Percentiles rank a stretch among this genome's conserved stretches.
Conservation (phyloP, 2,113 vertebrate species). For the Myodes glareolus region DNA sequence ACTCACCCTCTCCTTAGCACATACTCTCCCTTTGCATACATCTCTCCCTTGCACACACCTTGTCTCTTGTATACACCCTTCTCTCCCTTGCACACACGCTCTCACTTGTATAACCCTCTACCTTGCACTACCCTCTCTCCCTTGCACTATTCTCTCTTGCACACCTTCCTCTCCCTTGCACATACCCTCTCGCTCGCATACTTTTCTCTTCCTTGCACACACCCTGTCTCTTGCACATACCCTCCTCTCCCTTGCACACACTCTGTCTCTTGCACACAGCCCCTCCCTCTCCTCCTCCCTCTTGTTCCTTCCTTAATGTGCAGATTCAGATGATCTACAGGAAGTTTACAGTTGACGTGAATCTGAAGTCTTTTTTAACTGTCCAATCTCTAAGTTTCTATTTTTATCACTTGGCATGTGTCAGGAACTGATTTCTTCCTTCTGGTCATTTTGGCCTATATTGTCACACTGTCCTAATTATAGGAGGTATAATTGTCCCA, state of each 20-base stretch:
- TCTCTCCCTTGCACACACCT: no score
- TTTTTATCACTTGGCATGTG: slow-evolving; percentile 13
- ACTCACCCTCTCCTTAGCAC: neutral
- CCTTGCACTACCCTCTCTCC: no score
- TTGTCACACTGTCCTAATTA: neutral
- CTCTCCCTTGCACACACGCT: no score
- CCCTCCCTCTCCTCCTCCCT: neutral
- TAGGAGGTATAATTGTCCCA: neutral
- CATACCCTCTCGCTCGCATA: no score
- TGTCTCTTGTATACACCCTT: no score
- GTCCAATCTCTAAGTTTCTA: neutral
- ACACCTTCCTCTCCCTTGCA: no score
- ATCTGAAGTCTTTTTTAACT: neutral
- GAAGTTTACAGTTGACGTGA: neutral
- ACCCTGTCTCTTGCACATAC: no score
- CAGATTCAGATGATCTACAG: neutral
- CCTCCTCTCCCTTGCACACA: no score
- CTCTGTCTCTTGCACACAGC: no score
- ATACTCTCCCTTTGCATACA: neutral
- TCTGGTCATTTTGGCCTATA: neutral
- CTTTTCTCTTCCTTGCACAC: no score
- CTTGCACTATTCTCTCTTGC: no score
- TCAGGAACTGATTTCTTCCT: neutral
- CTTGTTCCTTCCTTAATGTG: neutral
- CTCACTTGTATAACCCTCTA: no score